Evolutionary conservation across 2,888 invertebrate genomes (phyloP), one percentile per base, ranked within the genome.

Genomic region (Ochropleura leucogaster): DNA sequence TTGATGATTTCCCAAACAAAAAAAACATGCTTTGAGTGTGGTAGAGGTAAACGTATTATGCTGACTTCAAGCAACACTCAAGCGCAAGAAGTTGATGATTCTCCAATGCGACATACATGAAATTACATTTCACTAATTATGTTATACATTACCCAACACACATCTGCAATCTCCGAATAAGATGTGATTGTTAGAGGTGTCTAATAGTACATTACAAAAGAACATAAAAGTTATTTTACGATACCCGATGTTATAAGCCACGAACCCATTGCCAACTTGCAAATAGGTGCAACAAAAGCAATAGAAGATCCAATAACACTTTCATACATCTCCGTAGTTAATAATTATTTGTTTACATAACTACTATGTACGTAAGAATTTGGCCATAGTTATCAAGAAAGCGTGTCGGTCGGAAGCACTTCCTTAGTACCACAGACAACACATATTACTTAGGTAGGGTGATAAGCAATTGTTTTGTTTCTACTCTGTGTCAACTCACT

Each of bases 391-490:
- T 62, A 46, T 47, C 67, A 60, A 79, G 84, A 83, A 84, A 82
- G 84, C 80, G 84, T 80, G 75, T 51, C 80, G 70, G 30, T 51
- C 82, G 77, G 69, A 69, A 79, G 49, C 44, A 63, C 18, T 69
- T 79, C 68, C 30, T 51, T 10, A 42, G 42, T 53, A 59, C 60
- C 30, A 64, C 63, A 51, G 59, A 44, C 20, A 40, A 82, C 30
- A 70, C 70, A 72, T 63, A 49, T 72, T 59, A 30, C 12, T 49
- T 65, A 51, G 40, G 64, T 51, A n/a, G 59, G 16, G 14, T 71
- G 83, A 77, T 77, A 71, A 82, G 59, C 70, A 63, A 51, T 70
- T 77, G 75, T 69, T 79, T 70, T 82, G 62, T 69, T 79, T 75
- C 53, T 67, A 53, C 66, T 53, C 55, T 73, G 80, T 60, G 76